Evolutionary conservation across 2,113 vertebrate species (phyloP).

Genomic region (Tapirus terrestris): DNA sequence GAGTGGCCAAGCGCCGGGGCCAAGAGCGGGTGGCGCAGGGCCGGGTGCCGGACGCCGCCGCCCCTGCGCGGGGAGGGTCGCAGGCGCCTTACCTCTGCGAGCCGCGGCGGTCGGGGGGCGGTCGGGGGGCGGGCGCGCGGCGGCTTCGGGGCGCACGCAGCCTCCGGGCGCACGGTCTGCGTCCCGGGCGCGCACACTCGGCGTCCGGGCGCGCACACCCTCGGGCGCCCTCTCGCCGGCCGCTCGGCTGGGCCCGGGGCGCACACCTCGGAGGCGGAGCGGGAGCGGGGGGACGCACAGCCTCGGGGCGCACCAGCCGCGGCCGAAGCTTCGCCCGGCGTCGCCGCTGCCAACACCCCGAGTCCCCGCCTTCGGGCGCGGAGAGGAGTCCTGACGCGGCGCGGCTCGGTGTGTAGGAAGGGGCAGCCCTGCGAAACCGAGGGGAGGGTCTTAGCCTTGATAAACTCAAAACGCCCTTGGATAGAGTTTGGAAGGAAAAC

Average conservation of each 20-base stretch:
- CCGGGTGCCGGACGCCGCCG: not conserved
- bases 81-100: slow-evolving; percentile 60
- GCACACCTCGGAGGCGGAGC: not conserved
- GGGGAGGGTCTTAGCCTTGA: slow-evolving; percentile 64
- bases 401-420: slow-evolving; percentile 60
- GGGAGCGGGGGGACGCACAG: not conserved
- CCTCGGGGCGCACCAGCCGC: slow-evolving; percentile 51
- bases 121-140: not conserved
- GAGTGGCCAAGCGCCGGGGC: not conserved
- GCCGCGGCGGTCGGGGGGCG: not conserved
- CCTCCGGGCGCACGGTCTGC: not conserved
- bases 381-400: slow-evolving; percentile 40
- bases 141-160: slow-evolving; percentile 42
- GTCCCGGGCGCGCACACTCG: not conserved
- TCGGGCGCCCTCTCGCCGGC: not conserved
- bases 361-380: slow-evolving; percentile 71
- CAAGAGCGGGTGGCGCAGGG: not conserved
- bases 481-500: slow-evolving; percentile 36
- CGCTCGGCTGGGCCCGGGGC: not conserved
- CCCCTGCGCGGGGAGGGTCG: not conserved
- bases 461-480: not conserved
- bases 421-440: slow-evolving; percentile 51
- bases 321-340: not conserved
- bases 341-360: not conserved
- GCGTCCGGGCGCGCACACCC: slow-evolving; percentile 48